Evolutionary conservation across 2,797 vertebrate species (phyloP), one percentile per base, ranked within the genome.

Genomic region (Zenarchopterus dispar): DNA sequence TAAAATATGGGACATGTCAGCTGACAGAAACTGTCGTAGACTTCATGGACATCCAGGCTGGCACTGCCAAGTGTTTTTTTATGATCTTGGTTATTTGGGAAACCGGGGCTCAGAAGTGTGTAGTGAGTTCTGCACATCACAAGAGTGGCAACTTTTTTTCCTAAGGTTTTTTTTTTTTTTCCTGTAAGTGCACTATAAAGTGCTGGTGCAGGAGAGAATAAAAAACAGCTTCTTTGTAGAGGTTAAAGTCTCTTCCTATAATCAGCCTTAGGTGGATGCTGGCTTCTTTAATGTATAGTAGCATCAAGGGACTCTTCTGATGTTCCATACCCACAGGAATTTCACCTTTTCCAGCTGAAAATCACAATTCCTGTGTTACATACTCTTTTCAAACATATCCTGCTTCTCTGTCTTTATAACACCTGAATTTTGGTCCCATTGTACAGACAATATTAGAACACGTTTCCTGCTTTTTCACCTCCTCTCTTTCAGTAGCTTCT

Each of bases 1-100:
- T 75, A 65, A 87, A 87, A 85, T 73, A 78, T 66, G 68, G 68
- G 50, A 46, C 61, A 77, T 47, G 73, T 81, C 80, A 81, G 68
- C 73, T 80, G 82, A 72, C 56, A 45, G 65, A 49, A n/a, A 36
- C 58, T 63, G 70, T 65, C 15, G 45, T 58, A 67, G 19, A 56
- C 58, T 75, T 41, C 56, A 59, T 56, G 69, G 60, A 77, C 68
- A 17, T 62, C 13, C 17, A 52, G 23, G 56, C 33, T 47, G 44
- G 46, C 50, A 50, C 16, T 44, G 23, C 45, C 56, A 63, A 36
- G 23, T 42, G 31, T 59, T 62, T 67, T 59, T 62, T 67, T 56
- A 72, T 50, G 46, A 51, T 53, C 24, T 44, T 17, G 21, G 60
- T 54, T 77, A 57, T 69, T 75, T 56, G 21, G 56, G 50, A 51